These are phyloP conservation scores for Zaprionus nigranus DNA, from an alignment of 1,140 invertebrate genomes.

Conservation along the genomic window DNA sequence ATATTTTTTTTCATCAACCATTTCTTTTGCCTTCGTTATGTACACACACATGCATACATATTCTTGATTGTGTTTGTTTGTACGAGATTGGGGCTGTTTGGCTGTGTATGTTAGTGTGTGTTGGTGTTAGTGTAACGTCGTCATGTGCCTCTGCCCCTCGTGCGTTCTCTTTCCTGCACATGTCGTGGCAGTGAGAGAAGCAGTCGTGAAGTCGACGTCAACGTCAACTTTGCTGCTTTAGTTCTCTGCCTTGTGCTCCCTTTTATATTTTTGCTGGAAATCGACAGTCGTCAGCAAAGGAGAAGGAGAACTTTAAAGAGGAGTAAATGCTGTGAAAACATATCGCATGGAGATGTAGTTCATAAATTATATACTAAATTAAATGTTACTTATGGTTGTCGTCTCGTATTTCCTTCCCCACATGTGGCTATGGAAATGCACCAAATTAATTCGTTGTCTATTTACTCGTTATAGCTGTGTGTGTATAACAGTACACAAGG, in stretches of 20 bases:
- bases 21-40: constrained; percentile 55
- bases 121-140: constrained; percentile 58
- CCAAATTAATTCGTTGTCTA: constrained; percentile 21
- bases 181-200: constrained; percentile 31
- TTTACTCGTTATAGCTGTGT: constrained; percentile 37
- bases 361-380: constrained; percentile 4
- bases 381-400: background rate
- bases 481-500: constrained; percentile 37
- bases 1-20: constrained; percentile 53
- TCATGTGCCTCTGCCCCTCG: constrained; percentile 75
- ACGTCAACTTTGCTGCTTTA: constrained; percentile 34
- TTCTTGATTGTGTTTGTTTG: constrained; percentile 40
- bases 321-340: constrained; percentile 16
- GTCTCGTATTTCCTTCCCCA: background rate
- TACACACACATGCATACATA: constrained; percentile 51
- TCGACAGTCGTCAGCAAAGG: constrained; percentile 37
- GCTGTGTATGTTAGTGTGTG: constrained; percentile 29
- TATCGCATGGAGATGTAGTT: constrained; percentile 13
- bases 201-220: constrained; percentile 17
- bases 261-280: constrained; percentile 50
- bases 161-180: constrained; percentile 71
- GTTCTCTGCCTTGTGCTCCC: constrained; percentile 40
- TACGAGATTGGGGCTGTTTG: constrained; percentile 47
- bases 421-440: constrained; percentile 15
- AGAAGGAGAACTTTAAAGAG: constrained; percentile 17